Evolutionary conservation across 2,888 invertebrate genomes (phyloP).

Genomic region (Clistopyga incitator): DNA sequence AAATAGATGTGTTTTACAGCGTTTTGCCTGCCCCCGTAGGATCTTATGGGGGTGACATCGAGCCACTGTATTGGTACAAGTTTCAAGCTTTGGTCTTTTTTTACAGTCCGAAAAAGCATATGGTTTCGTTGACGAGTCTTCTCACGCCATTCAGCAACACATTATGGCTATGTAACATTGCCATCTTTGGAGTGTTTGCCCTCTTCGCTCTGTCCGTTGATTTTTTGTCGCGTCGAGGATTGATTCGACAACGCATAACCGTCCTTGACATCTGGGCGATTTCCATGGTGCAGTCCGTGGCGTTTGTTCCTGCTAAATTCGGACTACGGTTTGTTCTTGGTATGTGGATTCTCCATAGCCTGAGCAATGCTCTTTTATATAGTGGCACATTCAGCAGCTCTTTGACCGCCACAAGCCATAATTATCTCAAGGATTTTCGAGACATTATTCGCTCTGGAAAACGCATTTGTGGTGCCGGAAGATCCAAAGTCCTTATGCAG

Average conservation of each 20-base stretch:
- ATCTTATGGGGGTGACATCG: neutral
- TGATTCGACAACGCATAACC: slow-evolving; percentile 61
- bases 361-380: slow-evolving; percentile 58
- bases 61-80: slow-evolving; percentile 23
- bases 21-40: neutral
- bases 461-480: slow-evolving; percentile 49
- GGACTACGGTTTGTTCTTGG: slow-evolving; percentile 62
- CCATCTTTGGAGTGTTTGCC: slow-evolving; percentile 33
- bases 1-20: slow-evolving; percentile 28
- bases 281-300: slow-evolving; percentile 51
- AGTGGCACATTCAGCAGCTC: slow-evolving; percentile 67
- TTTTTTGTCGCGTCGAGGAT: slow-evolving; percentile 34
- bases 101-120: neutral
- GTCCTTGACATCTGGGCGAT: slow-evolving; percentile 57
- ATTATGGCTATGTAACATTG: slow-evolving; percentile 58
- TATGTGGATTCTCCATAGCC: slow-evolving; percentile 65
- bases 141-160: slow-evolving; percentile 59
- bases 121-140: neutral
- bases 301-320: slow-evolving; percentile 48
- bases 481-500: slow-evolving; percentile 44
- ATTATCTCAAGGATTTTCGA: slow-evolving; percentile 41
- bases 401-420: slow-evolving; percentile 37
- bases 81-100: slow-evolving; percentile 10
- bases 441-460: slow-evolving; percentile 62
- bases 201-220: slow-evolving; percentile 19